Percentiles rank a stretch among this genome's conserved stretches.
phyloP scores from a whole-genome alignment of 92 coral and sea anemone species.

The Zoanthus solanderi region DNA sequence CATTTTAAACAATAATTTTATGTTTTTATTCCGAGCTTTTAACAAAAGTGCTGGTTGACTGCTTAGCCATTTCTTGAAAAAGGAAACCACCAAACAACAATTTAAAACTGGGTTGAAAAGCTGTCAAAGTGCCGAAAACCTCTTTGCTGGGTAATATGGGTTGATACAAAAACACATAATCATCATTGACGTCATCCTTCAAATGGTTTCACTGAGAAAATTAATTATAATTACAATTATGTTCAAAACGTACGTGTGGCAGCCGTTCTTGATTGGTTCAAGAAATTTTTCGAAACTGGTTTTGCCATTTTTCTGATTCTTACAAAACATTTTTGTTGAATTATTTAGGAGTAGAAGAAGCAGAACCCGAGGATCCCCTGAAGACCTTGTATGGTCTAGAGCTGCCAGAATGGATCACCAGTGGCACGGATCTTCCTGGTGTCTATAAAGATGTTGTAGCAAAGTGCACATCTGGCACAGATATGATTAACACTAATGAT shows the following conservation, averaged over 20 bases:
- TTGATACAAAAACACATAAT: too few species aligned
- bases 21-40: too few species aligned
- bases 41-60: too few species aligned
- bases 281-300: not conserved
- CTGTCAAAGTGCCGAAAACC: too few species aligned
- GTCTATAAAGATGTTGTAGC: constrained; percentile 85
- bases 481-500: constrained; percentile 75
- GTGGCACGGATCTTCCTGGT: constrained; percentile 80
- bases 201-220: too few species aligned
- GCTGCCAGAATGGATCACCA: constrained; percentile 88
- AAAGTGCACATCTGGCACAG: constrained; percentile 64
- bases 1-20: too few species aligned
- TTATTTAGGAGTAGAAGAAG: constrained; percentile 52
- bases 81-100: too few species aligned
- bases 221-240: too few species aligned
- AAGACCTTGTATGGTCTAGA: constrained; percentile 76
- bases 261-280: not conserved
- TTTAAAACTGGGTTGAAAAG: too few species aligned
- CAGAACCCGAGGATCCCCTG: constrained; percentile 66
- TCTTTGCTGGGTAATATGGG: too few species aligned
- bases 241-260: not conserved
- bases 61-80: too few species aligned
- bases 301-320: not conserved
- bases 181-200: too few species aligned
- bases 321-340: not conserved